Conservation (phyloP, 2,888 invertebrate genomes). For the Zhuqinia jingwanae region DNA sequence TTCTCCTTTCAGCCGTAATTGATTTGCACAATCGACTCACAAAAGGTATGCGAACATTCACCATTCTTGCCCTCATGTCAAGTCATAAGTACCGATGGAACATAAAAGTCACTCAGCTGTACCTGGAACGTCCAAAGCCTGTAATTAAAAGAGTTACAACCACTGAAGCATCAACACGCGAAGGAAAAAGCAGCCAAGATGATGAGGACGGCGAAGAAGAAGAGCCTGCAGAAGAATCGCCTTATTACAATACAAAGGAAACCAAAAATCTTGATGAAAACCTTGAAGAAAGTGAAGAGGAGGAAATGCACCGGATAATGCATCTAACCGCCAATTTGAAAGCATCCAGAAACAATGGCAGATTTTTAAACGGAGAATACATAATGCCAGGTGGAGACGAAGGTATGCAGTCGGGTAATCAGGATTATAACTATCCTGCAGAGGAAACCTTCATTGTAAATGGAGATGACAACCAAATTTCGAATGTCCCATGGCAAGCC, state of each 20-base stretch:
- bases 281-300: conserved; percentile 20
- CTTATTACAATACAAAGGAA: no score
- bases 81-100: conserved; percentile 74
- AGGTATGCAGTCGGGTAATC: no score
- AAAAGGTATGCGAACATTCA: conserved; percentile 57
- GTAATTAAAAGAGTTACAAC: background rate
- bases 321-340: background rate
- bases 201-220: conserved; percentile 4
- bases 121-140: background rate
- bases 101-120: conserved; percentile 73
- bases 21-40: conserved; percentile 53
- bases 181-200: background rate
- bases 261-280: background rate
- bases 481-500: conserved; percentile 71
- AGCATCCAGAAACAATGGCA: background rate
- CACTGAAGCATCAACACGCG: background rate
- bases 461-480: conserved; percentile 63
- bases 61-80: conserved; percentile 73
- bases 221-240: background rate
- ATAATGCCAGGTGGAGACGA: conserved; percentile 7
- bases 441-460: conserved; percentile 63
- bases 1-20: conserved; percentile 48
- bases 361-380: no score
- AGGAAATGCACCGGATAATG: background rate
- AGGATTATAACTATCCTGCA: background rate